These are phyloP conservation scores for Xestia rhomboidea DNA, from an alignment of 2,888 invertebrate species.

Conservation along the genomic window DNA sequence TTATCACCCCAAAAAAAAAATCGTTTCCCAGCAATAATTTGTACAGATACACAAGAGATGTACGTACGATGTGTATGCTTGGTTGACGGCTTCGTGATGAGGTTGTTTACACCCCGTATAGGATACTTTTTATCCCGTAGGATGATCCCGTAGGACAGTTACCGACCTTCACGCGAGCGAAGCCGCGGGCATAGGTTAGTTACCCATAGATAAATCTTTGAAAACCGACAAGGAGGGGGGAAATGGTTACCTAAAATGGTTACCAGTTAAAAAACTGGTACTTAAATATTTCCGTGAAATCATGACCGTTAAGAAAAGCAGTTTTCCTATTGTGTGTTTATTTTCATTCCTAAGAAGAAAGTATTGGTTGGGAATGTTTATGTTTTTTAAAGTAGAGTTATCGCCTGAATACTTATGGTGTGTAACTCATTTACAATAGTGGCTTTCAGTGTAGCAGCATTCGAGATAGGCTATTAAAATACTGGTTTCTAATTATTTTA, in stretches of 20 bases:
- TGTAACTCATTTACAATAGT: background rate
- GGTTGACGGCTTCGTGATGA: too few species aligned
- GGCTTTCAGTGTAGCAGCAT: background rate
- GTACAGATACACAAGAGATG: too few species aligned
- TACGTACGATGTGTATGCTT: too few species aligned
- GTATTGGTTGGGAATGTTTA: background rate
- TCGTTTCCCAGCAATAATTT: too few species aligned
- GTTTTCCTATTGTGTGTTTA: constrained; percentile 1
- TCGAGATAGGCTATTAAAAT: background rate
- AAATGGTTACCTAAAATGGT: background rate
- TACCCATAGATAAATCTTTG: background rate
- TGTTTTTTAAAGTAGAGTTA: constrained; percentile 7
- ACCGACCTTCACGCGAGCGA: too few species aligned
- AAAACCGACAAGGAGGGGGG: background rate
- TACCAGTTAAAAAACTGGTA: constrained; percentile 11
- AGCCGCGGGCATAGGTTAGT: too few species aligned
- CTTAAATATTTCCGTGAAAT: constrained; percentile 18
- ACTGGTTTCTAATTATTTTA: background rate
- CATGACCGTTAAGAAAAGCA: constrained; percentile 1
- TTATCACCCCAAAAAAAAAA: too few species aligned
- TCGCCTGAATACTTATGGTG: background rate
- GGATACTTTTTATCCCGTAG: too few species aligned
- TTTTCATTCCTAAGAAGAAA: background rate
- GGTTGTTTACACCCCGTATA: too few species aligned
- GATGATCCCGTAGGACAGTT: too few species aligned